These are phyloP conservation scores for Forbesichthys papilliferus DNA, from an alignment of 2,113 vertebrate genomes.

Conservation along the genomic window DNA sequence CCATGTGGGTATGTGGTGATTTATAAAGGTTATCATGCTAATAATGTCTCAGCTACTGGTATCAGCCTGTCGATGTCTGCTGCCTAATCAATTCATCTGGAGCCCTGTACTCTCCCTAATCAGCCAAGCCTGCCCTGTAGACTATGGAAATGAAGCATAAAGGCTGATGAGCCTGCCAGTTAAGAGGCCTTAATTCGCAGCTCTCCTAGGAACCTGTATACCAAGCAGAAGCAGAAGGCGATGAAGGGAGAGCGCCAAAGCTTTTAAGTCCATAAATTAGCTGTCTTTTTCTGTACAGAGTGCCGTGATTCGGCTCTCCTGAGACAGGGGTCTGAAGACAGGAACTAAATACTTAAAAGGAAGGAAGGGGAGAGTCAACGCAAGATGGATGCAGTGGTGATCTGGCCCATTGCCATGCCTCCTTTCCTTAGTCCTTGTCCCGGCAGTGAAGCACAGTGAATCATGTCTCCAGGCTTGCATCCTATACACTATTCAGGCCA, in stretches of 20 bases:
- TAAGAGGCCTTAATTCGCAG: slow-evolving; percentile 24
- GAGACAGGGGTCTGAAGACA: slow-evolving; percentile 44
- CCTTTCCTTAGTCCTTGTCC: slow-evolving; percentile 28
- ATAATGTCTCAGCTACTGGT: slow-evolving; percentile 13
- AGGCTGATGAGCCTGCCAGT: slow-evolving; percentile 32
- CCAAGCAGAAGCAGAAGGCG: slow-evolving; percentile 40
- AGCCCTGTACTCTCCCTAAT: slow-evolving; percentile 33
- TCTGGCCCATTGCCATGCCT: slow-evolving; percentile 29
- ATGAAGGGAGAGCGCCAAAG: slow-evolving; percentile 30
- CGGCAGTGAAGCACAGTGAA: background rate
- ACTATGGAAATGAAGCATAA: slow-evolving; percentile 31
- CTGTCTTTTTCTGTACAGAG: slow-evolving; percentile 45
- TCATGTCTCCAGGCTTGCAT: too few species aligned
- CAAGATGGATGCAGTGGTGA: slow-evolving; percentile 30
- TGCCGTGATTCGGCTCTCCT: slow-evolving; percentile 32
- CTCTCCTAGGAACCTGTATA: slow-evolving; percentile 34
- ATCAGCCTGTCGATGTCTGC: slow-evolving; percentile 9
- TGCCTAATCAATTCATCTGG: slow-evolving; percentile 55
- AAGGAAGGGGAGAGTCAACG: slow-evolving; percentile 25
- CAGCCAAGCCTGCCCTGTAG: slow-evolving; percentile 31
- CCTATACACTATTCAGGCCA: background rate
- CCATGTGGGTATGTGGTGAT: slow-evolving; percentile 42
- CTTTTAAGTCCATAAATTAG: slow-evolving; percentile 60
- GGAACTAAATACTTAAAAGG: slow-evolving; percentile 42
- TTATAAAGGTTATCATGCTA: slow-evolving; percentile 27